Evolutionary conservation across 2,113 vertebrate species (phyloP), one percentile per base, ranked within the genome.

Genomic region (Pithys albifrons): DNA sequence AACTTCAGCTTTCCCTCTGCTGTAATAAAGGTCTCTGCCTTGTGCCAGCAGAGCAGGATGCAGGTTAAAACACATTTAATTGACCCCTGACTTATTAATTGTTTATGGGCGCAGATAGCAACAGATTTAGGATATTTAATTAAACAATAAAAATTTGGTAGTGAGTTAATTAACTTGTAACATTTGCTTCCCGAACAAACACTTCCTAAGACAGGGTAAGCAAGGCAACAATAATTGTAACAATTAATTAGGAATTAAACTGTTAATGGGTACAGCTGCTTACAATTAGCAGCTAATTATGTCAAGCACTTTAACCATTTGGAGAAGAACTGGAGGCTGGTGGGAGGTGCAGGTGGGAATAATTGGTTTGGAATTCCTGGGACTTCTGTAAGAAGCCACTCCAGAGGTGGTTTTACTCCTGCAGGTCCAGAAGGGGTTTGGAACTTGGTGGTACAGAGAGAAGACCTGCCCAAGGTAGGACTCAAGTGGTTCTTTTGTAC

Each of bases 201-300:
- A 89, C 81, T 97, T 95, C 86, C 96, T 97, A 96, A 98, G 97
- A 97, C 59, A 95, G 95, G 92, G 94, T 78, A 96, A 93, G 89
- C 92, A 89, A 97, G 95, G 95, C 96, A 94, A 94, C 95, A 95
- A 97, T 98, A 98, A 98, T 97, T 98, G 97, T 96, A 96, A 96
- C 96, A 97, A 98, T 98, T 98, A 98, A 98, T 98, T 98, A 97
- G 95, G 91, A 97, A 98, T 98, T 98, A 97, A 97, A 95, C 97
- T 91, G 96, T 98, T 98, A 98, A 98, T 97, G 96, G 96, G 67
- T 97, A 97, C 97, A 98, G 97, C 98, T 98, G 97, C 96, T 98
- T 93, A 98, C 97, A 98, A 97, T 98, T 98, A 98, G 95, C 31
- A 69, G 90, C 96, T 98, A 95, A 98, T 98, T 98, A 96, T 85